Base-by-base conservation (phyloP, 2,888 invertebrate species). In the Lasius platythorax region DNA sequence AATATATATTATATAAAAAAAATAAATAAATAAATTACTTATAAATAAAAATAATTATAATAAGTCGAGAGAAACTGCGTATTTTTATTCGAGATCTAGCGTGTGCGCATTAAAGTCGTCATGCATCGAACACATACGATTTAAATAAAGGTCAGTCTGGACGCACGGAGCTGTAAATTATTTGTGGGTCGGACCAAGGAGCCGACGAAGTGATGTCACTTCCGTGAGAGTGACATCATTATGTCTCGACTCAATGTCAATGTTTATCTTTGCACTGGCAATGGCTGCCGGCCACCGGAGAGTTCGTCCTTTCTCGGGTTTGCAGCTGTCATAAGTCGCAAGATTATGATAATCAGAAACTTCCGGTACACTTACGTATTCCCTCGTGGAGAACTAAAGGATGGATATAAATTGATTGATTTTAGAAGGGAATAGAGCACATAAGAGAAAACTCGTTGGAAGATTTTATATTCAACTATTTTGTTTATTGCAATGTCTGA, bases 161-260 rank as follows among this genome's bases (percentile, higher is more conserved):
- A 78, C 88, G 53, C n/a, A n/a, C n/a, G 53, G 64, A 85, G 74
- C 88, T 46, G 75, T 64, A 86, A 85, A 90, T 90, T 87, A 89
- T 90, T 89, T 82, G 88, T 87, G 83, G 85, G 43, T 87, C 73
- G 82, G 83, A 86, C 85, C 74, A 83, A 83, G 64, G 78, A 64
- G 72, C 73, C 70, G 79, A 81, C 81, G 1, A 84, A 86, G 67
- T 92, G 92, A 92, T 87, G 92, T 88, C 91, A 92, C 88, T 92
- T 92, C 91, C 91, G 91, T 63, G 85, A 74, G 83, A 86, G 85
- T 88, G 89, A 91, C 92, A 89, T 88, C 88, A 88, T 73, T 61
- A 46, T 33, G 58, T 12, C 37, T 82, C 63, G 83, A 82, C 85
- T 88, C 92, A 91, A 92, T 89, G 92, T 86, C 91, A 82, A 46